Evolutionary conservation across 2,888 invertebrate genomes (phyloP).

Genomic region (Diachrysia chrysitis): DNA sequence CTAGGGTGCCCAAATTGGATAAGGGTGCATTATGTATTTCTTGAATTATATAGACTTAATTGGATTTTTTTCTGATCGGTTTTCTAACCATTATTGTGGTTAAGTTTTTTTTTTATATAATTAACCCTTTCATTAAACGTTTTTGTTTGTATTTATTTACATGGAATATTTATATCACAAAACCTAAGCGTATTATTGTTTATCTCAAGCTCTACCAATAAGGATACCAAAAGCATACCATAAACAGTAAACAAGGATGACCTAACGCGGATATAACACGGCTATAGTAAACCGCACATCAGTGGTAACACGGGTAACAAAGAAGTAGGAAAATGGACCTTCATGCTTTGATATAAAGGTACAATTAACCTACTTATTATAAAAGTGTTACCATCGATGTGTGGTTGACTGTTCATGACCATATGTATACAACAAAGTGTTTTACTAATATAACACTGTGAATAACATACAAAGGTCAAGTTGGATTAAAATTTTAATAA

Average conservation of each 20-base stretch:
- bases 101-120: too few relatives aligned
- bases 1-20: too few relatives aligned
- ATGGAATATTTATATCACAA: too few relatives aligned
- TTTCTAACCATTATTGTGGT: too few relatives aligned
- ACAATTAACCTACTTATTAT: too few relatives aligned
- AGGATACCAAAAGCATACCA: background rate
- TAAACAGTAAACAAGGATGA: slow-evolving; percentile 1
- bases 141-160: too few relatives aligned
- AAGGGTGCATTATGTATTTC: too few relatives aligned
- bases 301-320: background rate
- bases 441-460: slow-evolving; percentile 10
- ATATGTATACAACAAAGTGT: slow-evolving; percentile 42
- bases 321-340: background rate
- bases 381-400: background rate
- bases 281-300: background rate
- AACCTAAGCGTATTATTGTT: background rate
- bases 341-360: background rate
- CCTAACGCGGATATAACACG: slow-evolving; percentile 11
- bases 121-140: too few relatives aligned
- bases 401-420: slow-evolving; percentile 14
- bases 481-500: background rate
- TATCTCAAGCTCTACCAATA: background rate
- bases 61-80: too few relatives aligned
- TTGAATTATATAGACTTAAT: too few relatives aligned
- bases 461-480: slow-evolving; percentile 29